A percentile compares a stretch with the other conserved stretches of the same genome.
Evolutionary conservation across 1,140 invertebrate species (phyloP).

Genomic region (Aphidius gifuensis): DNA sequence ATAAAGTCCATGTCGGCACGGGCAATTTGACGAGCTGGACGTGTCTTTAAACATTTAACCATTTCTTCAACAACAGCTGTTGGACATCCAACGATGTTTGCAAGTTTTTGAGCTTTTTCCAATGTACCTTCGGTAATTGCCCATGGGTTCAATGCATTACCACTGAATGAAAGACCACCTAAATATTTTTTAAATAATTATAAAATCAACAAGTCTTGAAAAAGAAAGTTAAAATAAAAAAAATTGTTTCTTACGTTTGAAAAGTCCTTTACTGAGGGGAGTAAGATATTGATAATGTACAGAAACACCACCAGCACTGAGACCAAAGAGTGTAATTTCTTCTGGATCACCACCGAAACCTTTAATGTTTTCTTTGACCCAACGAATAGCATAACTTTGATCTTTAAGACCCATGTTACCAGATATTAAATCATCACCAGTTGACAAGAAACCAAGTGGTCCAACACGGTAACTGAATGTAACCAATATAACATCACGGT

Average conservation of each 20-base stretch:
- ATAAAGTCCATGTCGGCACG: slow-evolving; percentile 49
- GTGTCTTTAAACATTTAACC: slow-evolving; percentile 67
- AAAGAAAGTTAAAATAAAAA: too few relatives aligned
- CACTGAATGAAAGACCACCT: slow-evolving; percentile 76
- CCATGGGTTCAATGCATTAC: slow-evolving; percentile 71
- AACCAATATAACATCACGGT: slow-evolving; percentile 62
- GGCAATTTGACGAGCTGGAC: slow-evolving; percentile 60
- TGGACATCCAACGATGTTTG: slow-evolving; percentile 67
- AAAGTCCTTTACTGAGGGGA: slow-evolving; percentile 42
- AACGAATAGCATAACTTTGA: slow-evolving; percentile 60
- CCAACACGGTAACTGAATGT: slow-evolving; percentile 66
- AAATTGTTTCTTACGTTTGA: slow-evolving; percentile 47
- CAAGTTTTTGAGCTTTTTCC: slow-evolving; percentile 67
- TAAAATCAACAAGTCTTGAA: not conserved
- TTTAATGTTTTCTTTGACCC: slow-evolving; percentile 60
- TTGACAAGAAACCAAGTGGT: slow-evolving; percentile 60
- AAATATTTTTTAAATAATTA: slow-evolving; percentile 48
- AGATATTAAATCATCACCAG: slow-evolving; percentile 55
- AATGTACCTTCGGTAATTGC: slow-evolving; percentile 63
- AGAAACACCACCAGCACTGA: slow-evolving; percentile 58
- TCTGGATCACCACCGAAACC: slow-evolving; percentile 57
- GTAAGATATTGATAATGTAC: slow-evolving; percentile 64
- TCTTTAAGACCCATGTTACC: slow-evolving; percentile 65
- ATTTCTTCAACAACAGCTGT: slow-evolving; percentile 58
- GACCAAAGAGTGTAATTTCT: slow-evolving; percentile 54